phyloP scores from a whole-genome alignment of 1,140 invertebrate genomes.

The Pectinophora gossypiella region DNA sequence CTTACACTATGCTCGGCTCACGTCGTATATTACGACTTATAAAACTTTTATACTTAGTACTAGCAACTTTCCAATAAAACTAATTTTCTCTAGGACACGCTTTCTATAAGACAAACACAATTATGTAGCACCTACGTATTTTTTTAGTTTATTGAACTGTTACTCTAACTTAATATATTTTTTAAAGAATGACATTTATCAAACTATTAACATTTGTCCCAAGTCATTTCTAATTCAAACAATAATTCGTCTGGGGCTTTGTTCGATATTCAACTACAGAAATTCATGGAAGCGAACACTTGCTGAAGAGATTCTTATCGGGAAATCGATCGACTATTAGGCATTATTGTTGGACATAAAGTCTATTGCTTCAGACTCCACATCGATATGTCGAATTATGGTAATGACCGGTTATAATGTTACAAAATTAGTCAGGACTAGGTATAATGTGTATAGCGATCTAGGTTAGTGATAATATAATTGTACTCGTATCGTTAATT shows the following conservation, averaged over 20 bases:
- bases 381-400: constrained; percentile 8
- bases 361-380: not conserved
- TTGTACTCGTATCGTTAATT: not conserved
- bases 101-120: too few species aligned
- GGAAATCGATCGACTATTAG: constrained; percentile 33
- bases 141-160: too few species aligned
- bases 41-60: too few species aligned
- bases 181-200: too few species aligned
- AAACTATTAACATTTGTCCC: too few species aligned
- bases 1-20: not conserved
- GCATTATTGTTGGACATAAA: constrained; percentile 13
- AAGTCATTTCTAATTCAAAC: too few species aligned
- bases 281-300: not conserved
- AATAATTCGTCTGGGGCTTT: too few species aligned
- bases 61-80: too few species aligned
- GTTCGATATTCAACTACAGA: not conserved
- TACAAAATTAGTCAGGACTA: constrained; percentile 19
- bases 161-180: too few species aligned
- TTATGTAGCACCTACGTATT: too few species aligned
- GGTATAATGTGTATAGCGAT: constrained; percentile 13
- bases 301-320: constrained; percentile 28
- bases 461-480: constrained; percentile 14
- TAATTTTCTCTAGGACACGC: too few species aligned
- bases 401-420: constrained; percentile 21
- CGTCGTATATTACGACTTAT: too few species aligned